Conservation (phyloP, 2,113 vertebrate species). For the Azemiops feae region DNA sequence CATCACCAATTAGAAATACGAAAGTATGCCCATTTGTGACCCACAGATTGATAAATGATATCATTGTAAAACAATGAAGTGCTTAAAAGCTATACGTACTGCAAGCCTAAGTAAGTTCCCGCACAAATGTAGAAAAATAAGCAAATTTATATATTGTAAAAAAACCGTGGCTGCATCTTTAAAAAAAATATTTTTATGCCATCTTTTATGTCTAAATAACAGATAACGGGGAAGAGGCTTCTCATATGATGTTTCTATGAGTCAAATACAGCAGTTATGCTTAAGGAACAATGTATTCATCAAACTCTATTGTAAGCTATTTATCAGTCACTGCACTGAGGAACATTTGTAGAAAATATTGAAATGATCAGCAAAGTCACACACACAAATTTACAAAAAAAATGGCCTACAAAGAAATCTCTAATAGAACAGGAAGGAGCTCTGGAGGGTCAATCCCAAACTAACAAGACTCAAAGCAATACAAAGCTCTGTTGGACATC, state of each 20-base stretch:
- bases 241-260: not conserved
- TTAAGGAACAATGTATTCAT: not conserved
- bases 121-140: not conserved
- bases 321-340: not conserved
- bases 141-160: not conserved
- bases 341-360: not conserved
- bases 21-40: not conserved
- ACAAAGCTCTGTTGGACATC: not conserved
- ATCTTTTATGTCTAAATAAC: not conserved
- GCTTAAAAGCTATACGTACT: not conserved
- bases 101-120: not conserved
- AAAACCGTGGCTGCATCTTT: not conserved
- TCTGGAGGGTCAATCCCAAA: not conserved
- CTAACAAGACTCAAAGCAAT: not conserved
- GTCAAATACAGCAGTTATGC: not conserved
- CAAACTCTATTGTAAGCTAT: not conserved
- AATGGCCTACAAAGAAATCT: not conserved
- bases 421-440: not conserved
- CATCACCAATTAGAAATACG: not conserved
- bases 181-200: not conserved
- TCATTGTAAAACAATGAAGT: not conserved
- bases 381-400: constrained; percentile 17
- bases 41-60: not conserved
- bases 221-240: not conserved
- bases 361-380: not conserved